These are phyloP conservation scores for Lasioglossum morio DNA, from an alignment of 2,888 invertebrate species.

Conservation along the genomic window DNA sequence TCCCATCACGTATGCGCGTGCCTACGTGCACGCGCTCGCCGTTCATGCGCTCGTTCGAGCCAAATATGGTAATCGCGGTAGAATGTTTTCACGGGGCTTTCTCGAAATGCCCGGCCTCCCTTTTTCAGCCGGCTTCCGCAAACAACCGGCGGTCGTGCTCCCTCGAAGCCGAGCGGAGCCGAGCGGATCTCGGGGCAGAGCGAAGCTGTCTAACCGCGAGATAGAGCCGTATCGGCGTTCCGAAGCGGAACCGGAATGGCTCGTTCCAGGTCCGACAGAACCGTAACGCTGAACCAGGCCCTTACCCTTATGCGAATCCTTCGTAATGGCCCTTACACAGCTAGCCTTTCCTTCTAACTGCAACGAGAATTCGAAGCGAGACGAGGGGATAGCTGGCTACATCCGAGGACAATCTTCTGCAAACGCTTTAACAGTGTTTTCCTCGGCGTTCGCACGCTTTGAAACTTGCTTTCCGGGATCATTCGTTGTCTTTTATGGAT, in stretches of 20 bases:
- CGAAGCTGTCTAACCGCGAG: slow-evolving; percentile 27
- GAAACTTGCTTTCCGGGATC: background rate
- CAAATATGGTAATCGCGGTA: slow-evolving; percentile 76
- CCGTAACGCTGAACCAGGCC: slow-evolving; percentile 22
- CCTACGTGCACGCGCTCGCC: slow-evolving; percentile 63
- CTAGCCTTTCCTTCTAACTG: slow-evolving; percentile 11
- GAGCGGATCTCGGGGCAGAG: background rate
- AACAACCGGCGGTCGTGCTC: slow-evolving; percentile 60
- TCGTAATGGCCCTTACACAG: slow-evolving; percentile 15
- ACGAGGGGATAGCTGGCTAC: background rate
- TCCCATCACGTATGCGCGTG: slow-evolving; percentile 72
- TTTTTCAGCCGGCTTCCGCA: slow-evolving; percentile 56
- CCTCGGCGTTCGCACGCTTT: background rate
- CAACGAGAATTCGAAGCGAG: background rate
- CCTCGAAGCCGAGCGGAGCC: slow-evolving; percentile 15
- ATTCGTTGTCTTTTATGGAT: background rate
- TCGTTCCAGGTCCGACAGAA: slow-evolving; percentile 16
- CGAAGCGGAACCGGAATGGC: slow-evolving; percentile 32
- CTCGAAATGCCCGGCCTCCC: slow-evolving; percentile 63
- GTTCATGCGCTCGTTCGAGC: slow-evolving; percentile 63
- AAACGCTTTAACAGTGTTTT: background rate
- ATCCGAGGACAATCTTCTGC: background rate
- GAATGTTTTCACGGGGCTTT: slow-evolving; percentile 74
- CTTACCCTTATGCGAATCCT: slow-evolving; percentile 36
- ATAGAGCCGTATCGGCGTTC: slow-evolving; percentile 20